These are phyloP conservation scores for Hirtodrosophila confusa DNA, from an alignment of 2,888 invertebrate species.

Conservation along the genomic window DNA sequence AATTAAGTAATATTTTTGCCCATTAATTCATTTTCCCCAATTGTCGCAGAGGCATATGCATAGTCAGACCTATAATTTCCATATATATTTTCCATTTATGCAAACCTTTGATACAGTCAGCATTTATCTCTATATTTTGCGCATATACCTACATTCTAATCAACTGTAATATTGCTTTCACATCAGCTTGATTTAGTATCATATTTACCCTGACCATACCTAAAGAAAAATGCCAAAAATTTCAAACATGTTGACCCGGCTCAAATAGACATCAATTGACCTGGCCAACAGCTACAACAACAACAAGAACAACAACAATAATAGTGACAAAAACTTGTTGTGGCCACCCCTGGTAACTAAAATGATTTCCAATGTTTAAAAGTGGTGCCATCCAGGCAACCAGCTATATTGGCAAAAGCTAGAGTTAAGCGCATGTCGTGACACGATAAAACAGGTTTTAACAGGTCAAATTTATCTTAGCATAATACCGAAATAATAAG, in stretches of 20 bases:
- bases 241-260: conserved; percentile 37
- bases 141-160: conserved; percentile 10
- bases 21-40: too few species aligned
- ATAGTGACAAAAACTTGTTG: conserved; percentile 9
- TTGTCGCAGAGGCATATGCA: too few species aligned
- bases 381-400: conserved; percentile 1
- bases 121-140: neutral
- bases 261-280: conserved; percentile 61
- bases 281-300: conserved; percentile 4
- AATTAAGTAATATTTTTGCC: too few species aligned
- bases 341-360: conserved; percentile 16
- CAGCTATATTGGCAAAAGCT: too few species aligned
- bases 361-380: conserved; percentile 40
- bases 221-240: conserved; percentile 32
- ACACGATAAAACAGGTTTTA: too few species aligned
- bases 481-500: too few species aligned
- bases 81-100: too few species aligned
- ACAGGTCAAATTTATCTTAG: too few species aligned
- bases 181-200: conserved; percentile 47
- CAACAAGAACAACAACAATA: neutral
- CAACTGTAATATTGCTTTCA: conserved; percentile 28
- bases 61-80: too few species aligned
- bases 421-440: too few species aligned
- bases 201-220: conserved; percentile 33
- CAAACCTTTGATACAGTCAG: too few species aligned